phyloP scores from a whole-genome alignment of 2,113 vertebrate species.

The Lanius ludovicianus region DNA sequence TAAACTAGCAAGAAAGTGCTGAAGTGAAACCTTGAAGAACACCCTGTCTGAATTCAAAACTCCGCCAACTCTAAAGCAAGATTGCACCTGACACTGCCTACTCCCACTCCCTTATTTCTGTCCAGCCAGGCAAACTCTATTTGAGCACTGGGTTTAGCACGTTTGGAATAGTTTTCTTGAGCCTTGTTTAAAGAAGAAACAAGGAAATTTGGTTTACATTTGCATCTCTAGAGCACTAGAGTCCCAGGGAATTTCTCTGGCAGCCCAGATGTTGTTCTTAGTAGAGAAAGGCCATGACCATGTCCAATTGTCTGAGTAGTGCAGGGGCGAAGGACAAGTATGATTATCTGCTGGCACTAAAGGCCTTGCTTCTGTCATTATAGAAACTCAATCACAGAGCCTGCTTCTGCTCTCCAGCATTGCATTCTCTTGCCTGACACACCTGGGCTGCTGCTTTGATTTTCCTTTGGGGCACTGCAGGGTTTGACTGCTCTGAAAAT shows the following conservation, averaged over 20 bases:
- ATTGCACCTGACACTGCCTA: rapidly evolving
- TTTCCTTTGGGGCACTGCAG: background rate
- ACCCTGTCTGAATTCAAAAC: background rate
- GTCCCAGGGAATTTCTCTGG: background rate
- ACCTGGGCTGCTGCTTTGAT: background rate
- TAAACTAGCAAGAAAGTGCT: background rate
- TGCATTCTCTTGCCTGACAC: background rate
- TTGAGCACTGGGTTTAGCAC: background rate
- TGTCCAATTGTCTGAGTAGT: rapidly evolving
- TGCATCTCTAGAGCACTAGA: background rate
- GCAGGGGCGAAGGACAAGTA: background rate
- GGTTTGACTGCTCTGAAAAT: background rate
- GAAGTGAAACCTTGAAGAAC: background rate
- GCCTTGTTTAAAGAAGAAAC: background rate
- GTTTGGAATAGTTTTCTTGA: background rate
- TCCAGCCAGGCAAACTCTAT: background rate
- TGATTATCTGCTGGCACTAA: background rate
- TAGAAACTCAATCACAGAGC: background rate
- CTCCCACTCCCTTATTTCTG: background rate
- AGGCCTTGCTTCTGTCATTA: background rate
- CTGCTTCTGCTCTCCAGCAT: background rate
- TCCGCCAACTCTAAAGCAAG: background rate
- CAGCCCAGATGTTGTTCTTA: background rate
- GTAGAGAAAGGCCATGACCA: background rate
- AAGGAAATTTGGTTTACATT: background rate